Percentiles rank a stretch among this genome's conserved stretches.
Evolutionary conservation across 1,140 invertebrate species (phyloP).

Genomic region (Drosophila bocki): DNA sequence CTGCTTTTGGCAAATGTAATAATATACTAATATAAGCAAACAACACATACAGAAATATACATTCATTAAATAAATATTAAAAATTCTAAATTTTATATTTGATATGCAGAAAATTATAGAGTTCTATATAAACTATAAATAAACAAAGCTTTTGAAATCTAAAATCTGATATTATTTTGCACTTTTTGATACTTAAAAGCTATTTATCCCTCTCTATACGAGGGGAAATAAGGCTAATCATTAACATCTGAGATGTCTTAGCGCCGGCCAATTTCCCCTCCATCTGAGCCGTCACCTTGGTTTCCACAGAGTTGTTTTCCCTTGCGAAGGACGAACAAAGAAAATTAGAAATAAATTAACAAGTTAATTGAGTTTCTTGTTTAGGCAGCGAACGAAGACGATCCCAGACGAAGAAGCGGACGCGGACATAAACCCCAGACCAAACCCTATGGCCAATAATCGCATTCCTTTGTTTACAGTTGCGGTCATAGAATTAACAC

Average conservation of each 20-base stretch:
- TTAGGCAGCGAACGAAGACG: slow-evolving; percentile 39
- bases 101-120: background rate
- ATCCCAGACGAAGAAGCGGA: slow-evolving; percentile 10
- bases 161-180: background rate
- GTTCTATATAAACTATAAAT: background rate
- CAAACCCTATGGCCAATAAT: slow-evolving; percentile 39
- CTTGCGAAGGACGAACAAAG: slow-evolving; percentile 64
- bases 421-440: background rate
- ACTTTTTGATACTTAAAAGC: too few species aligned
- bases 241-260: background rate
- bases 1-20: background rate
- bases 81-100: background rate
- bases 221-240: background rate
- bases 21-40: background rate
- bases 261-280: too few species aligned
- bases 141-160: background rate
- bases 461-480: background rate
- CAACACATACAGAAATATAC: background rate
- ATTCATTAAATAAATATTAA: background rate
- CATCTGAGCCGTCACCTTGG: slow-evolving; percentile 16
- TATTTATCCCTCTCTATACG: background rate
- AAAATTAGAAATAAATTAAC: slow-evolving; percentile 81
- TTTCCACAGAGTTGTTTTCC: slow-evolving; percentile 36
- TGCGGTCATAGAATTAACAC: slow-evolving; percentile 4
- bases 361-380: slow-evolving; percentile 79